A percentile compares a stretch with the other conserved stretches of the same genome.
Evolutionary conservation across 2,113 vertebrate species (phyloP).

Genomic region (Eulacestoma nigropectus): DNA sequence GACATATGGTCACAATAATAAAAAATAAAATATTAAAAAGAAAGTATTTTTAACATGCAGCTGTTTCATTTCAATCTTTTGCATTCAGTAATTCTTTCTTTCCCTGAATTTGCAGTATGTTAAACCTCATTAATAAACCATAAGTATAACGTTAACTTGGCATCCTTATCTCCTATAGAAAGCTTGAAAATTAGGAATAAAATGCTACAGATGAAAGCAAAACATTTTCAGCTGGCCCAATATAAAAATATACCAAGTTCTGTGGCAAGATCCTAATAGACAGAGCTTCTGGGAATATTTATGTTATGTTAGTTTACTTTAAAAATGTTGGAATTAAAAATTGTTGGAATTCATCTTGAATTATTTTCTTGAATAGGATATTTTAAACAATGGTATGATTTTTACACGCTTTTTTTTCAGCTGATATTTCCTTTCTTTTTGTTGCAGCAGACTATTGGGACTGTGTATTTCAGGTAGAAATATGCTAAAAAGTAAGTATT

Average conservation of each 20-base stretch:
- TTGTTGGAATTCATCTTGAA: background rate
- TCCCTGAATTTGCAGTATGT: background rate
- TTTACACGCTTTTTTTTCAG: background rate
- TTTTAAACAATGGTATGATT: background rate
- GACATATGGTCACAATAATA: conserved; percentile 36
- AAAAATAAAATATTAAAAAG: conserved; percentile 44
- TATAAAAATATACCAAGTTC: background rate
- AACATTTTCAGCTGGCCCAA: background rate
- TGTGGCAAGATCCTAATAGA: background rate
- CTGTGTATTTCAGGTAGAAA: background rate
- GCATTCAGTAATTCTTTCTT: background rate
- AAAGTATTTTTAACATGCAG: conserved; percentile 23
- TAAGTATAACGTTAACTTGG: background rate
- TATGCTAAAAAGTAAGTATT: background rate
- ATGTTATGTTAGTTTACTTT: background rate
- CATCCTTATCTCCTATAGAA: background rate
- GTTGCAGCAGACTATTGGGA: background rate
- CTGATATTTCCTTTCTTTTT: background rate
- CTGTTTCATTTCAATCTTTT: conserved; percentile 54
- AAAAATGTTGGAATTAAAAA: background rate
- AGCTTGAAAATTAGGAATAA: background rate
- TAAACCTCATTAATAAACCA: conserved; percentile 16
- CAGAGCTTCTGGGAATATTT: background rate
- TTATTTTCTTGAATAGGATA: background rate
- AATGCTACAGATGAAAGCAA: background rate